Evolutionary conservation across 2,888 invertebrate species (phyloP).

Genomic region (Drosophila emarginata): DNA sequence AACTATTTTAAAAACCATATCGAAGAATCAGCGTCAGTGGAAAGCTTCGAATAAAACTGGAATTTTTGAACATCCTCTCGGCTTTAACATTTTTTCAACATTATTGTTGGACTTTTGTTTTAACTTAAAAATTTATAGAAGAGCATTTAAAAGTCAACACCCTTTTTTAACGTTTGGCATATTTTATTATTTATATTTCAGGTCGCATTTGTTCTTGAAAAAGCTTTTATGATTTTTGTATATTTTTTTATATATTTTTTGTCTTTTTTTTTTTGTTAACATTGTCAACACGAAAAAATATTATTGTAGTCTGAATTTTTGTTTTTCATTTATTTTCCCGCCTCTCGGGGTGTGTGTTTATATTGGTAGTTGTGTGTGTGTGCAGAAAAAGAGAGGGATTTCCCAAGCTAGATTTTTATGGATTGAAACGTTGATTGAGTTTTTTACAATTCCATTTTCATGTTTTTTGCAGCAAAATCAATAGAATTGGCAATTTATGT

Average conservation of each 20-base stretch:
- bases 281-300: constrained; percentile 5
- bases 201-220: not conserved
- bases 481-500: constrained; percentile 6
- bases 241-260: not conserved
- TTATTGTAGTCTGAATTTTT: constrained; percentile 2
- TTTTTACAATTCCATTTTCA: constrained; percentile 7
- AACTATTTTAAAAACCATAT: no score
- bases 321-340: not conserved
- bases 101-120: not conserved
- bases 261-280: not conserved
- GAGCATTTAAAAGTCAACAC: not conserved
- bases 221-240: constrained; percentile 1
- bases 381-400: not conserved
- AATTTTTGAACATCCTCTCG: no score
- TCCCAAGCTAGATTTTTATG: constrained; percentile 8
- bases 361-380: not conserved
- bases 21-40: no score
- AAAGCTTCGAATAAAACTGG: no score
- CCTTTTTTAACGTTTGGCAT: not conserved
- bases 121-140: not conserved
- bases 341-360: not conserved
- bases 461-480: not conserved
- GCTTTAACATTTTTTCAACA: no score
- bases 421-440: constrained; percentile 7
- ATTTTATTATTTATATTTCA: not conserved